Base-by-base conservation (phyloP, 2,113 vertebrate species). In the Scomber colias region DNA sequence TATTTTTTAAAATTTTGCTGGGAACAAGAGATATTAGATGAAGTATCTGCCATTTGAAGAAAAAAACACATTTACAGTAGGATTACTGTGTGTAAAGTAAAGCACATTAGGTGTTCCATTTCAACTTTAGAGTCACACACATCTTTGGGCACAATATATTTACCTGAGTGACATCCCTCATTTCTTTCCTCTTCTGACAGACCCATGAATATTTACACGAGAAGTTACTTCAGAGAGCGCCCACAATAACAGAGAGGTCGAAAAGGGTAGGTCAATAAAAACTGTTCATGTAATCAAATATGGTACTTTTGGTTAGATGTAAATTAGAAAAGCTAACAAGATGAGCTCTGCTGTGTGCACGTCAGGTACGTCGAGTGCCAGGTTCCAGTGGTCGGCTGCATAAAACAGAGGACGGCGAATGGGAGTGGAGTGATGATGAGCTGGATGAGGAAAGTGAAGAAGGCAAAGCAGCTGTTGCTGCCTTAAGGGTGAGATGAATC, bases 351-450 rank as follows among this genome's bases (percentile, higher is more conserved):
- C 0, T 40, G 27, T 50, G n/a, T 44, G 35, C 16, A 0, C 14
- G 2, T 55, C 88, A 99, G 97, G 97, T 99, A 62, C 96, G 97
- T 59, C 93, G 98, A 66, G 98, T 99, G 14, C 98, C 98, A 1
- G 98, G 98, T 6, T 99, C 98, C 87, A 99, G 98, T 0, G 97
- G 98, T 16, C 97, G 97, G 57, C 96, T 99, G 62, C 98, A 99
- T 85, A 99, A 99, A 93, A 99, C 98, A 0, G 97, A 98, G 88
- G 98, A 99, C 6, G 98, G 98, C 0, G 97, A 97, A 81, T 99
- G 98, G 98, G 98, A 99, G 67, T 99, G 98, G 97, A 99, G 98
- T 0, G 98, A 99, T 4, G 97, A 99, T 5, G 97, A 98, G 66
- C 91, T 99, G 46, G 98, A 99, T 60, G 97, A 98, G 90, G 97